Percentiles rank a stretch among this genome's conserved stretches.
Evolutionary conservation across 2,113 vertebrate species (phyloP).

Genomic region (Connochaetes taurinus): DNA sequence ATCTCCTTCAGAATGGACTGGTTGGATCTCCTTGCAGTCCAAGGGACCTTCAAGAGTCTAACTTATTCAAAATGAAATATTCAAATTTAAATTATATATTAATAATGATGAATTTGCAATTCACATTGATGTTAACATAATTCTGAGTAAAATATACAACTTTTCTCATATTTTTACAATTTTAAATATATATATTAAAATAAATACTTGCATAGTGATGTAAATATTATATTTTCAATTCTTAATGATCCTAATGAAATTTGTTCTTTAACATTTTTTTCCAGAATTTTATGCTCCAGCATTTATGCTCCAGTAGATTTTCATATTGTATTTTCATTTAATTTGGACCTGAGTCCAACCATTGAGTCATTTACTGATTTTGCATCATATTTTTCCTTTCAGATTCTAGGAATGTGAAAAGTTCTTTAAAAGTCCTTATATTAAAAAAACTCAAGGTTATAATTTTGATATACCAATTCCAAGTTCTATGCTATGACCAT

Average conservation of each 20-base stretch:
- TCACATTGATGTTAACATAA: not conserved
- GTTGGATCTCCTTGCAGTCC: no score
- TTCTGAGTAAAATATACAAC: not conserved
- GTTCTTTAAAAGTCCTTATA: not conserved
- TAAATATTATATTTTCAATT: not conserved
- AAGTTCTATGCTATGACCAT: not conserved
- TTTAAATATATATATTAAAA: not conserved
- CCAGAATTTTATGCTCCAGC: not conserved
- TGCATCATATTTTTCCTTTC: not conserved
- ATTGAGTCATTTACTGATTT: not conserved
- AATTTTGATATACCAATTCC: not conserved
- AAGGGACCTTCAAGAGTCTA: not conserved
- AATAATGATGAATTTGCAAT: not conserved
- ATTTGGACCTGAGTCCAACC: not conserved
- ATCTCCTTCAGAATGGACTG: no score
- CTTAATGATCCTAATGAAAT: not conserved
- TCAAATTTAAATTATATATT: not conserved
- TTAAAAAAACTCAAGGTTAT: not conserved
- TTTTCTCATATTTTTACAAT: not conserved
- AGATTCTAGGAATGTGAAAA: not conserved
- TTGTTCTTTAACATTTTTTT: not conserved
- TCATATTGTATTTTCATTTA: not conserved
- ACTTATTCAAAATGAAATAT: not conserved
- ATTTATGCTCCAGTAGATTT: not conserved
- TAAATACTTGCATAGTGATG: not conserved